phyloP scores from a whole-genome alignment of 2,797 vertebrate species.

The Dermochelys coriacea region DNA sequence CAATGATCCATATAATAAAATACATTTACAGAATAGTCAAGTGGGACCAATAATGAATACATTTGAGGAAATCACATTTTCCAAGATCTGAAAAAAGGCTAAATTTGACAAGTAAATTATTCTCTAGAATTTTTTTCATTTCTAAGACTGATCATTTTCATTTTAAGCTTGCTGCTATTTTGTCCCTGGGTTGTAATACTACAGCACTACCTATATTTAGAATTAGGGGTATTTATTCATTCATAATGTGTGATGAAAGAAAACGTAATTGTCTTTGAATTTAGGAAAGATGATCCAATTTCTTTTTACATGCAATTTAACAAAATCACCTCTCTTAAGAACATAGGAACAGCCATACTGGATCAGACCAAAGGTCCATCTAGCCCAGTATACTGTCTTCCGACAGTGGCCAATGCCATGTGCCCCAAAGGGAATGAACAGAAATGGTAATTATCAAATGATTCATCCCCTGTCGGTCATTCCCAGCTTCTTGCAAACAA shows the following conservation, averaged over 20 bases:
- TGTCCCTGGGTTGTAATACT: neutral
- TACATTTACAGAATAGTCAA: neutral
- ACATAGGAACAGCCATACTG: no score
- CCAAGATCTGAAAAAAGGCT: neutral
- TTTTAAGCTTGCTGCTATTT: neutral
- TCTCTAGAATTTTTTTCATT: slow-evolving; percentile 28
- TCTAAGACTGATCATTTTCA: slow-evolving; percentile 31
- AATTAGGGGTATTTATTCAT: neutral
- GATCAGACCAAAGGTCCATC: no score
- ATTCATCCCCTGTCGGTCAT: no score
- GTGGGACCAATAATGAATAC: neutral
- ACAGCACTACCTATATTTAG: neutral
- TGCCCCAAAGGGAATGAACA: no score
- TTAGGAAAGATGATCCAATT: neutral
- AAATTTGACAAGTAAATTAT: neutral
- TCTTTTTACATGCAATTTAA: neutral
- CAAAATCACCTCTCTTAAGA: neutral
- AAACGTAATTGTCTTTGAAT: neutral
- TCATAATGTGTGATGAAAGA: neutral
- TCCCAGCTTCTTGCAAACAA: no score
- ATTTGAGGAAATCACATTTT: neutral
- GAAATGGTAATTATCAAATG: no score
- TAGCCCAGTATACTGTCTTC: no score
- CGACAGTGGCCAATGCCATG: no score
- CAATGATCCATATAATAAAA: neutral